phyloP scores from a whole-genome alignment of 2,113 vertebrate genomes.

The Indicator indicator region DNA sequence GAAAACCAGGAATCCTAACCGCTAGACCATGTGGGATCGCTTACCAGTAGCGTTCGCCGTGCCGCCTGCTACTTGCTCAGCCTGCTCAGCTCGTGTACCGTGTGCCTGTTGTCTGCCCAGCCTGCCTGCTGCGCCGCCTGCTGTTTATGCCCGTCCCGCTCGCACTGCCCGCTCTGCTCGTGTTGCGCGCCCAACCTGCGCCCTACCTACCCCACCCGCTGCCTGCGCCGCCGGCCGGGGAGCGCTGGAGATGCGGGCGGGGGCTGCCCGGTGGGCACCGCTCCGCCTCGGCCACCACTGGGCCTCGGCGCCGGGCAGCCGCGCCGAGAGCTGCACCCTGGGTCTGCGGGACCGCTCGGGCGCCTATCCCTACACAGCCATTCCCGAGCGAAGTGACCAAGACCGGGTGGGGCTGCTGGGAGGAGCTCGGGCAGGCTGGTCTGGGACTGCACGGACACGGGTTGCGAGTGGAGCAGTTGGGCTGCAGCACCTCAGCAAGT shows the following conservation, averaged over 20 bases:
- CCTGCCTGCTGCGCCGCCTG: too few species aligned
- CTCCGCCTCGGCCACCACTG: not conserved
- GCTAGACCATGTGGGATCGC: slow-evolving; percentile 83
- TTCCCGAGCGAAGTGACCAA: not conserved
- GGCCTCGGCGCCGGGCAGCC: not conserved
- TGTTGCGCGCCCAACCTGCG: too few species aligned
- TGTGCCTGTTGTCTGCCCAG: too few species aligned
- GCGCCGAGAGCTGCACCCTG: not conserved
- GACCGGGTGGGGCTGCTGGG: too few species aligned
- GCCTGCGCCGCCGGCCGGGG: too few species aligned
- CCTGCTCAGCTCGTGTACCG: not conserved
- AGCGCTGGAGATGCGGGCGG: too few species aligned
- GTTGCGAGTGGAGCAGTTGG: not conserved
- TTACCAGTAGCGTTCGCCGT: accelerated
- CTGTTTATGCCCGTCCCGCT: too few species aligned
- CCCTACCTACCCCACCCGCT: too few species aligned
- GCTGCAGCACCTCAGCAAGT: not conserved
- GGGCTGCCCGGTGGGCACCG: not conserved
- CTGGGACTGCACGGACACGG: accelerated
- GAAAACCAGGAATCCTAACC: slow-evolving; percentile 89
- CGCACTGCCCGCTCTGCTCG: too few species aligned
- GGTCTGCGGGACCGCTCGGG: not conserved
- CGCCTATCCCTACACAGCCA: not conserved
- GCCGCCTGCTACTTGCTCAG: accelerated
- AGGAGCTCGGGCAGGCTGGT: not conserved